These are phyloP conservation scores for Typhlomys cinereus DNA, from an alignment of 2,113 vertebrate genomes.

Conservation along the genomic window DNA sequence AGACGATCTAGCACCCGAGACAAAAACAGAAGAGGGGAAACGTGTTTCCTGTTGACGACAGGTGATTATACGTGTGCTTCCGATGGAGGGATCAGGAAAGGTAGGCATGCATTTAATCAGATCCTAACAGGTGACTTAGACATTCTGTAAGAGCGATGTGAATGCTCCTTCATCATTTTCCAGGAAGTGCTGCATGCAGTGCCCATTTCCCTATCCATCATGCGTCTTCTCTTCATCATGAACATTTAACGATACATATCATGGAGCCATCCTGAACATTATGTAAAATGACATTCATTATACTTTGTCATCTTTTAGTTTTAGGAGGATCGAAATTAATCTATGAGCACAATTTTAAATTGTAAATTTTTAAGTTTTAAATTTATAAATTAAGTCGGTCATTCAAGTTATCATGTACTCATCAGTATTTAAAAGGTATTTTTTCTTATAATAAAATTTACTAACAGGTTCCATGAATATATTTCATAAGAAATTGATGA, in stretches of 20 bases:
- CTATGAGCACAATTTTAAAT: conserved; percentile 46
- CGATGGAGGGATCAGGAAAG: conserved; percentile 94
- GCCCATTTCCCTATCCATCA: conserved; percentile 63
- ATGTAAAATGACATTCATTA: conserved; percentile 54
- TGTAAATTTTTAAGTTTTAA: neutral
- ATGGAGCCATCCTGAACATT: conserved; percentile 68
- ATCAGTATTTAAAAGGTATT: neutral
- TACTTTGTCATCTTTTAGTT: neutral
- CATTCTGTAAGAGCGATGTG: conserved; percentile 72
- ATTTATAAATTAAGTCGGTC: neutral
- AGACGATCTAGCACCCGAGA: conserved; percentile 95
- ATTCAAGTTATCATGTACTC: neutral
- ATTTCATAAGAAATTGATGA: conserved; percentile 29
- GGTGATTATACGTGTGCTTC: conserved; percentile 95
- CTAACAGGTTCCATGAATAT: neutral
- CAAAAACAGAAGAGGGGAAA: conserved; percentile 93
- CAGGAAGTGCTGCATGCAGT: conserved; percentile 72
- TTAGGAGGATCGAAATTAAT: conserved; percentile 18
- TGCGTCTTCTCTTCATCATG: conserved; percentile 63
- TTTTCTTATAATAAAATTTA: neutral
- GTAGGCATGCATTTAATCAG: conserved; percentile 88
- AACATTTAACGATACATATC: conserved; percentile 46
- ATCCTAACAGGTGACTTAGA: conserved; percentile 78
- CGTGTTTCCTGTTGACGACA: conserved; percentile 96
- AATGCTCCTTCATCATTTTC: conserved; percentile 65